These are phyloP conservation scores for Podilymbus podiceps DNA, from an alignment of 2,113 vertebrate species.

Conservation along the genomic window DNA sequence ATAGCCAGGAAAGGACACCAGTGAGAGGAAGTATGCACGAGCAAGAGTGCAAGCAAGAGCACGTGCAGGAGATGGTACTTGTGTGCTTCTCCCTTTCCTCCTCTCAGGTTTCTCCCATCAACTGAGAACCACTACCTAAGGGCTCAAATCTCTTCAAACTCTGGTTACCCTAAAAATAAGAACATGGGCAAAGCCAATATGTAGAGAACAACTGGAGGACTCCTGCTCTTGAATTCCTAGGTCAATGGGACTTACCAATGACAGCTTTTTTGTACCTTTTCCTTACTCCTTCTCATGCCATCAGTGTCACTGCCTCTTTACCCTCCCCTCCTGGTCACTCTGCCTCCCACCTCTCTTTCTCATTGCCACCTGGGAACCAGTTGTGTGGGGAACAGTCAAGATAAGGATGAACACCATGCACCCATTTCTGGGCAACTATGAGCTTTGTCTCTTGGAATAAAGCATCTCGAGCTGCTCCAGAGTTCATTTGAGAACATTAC, in stretches of 20 bases:
- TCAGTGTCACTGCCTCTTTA: neutral
- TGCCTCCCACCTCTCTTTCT: neutral
- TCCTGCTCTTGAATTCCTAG: neutral
- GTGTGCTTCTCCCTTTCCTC: neutral
- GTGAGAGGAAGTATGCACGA: neutral
- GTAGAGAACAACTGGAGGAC: neutral
- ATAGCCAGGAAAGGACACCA: neutral
- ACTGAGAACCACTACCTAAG: neutral
- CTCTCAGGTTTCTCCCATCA: neutral
- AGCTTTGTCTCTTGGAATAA: neutral
- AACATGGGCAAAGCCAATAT: neutral
- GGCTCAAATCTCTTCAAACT: neutral
- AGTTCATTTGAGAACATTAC: neutral
- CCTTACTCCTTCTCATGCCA: neutral
- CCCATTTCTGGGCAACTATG: neutral
- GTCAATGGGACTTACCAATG: neutral
- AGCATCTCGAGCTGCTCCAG: neutral
- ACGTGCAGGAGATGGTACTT: rapidly evolving
- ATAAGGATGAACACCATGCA: neutral
- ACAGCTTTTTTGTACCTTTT: neutral
- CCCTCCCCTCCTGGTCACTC: neutral
- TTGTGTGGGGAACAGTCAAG: neutral
- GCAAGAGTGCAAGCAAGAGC: rapidly evolving
- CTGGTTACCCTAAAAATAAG: neutral
- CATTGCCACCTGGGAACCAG: neutral